Evolutionary conservation across 2,113 vertebrate species (phyloP).

Genomic region (Nesogale talazaci): DNA sequence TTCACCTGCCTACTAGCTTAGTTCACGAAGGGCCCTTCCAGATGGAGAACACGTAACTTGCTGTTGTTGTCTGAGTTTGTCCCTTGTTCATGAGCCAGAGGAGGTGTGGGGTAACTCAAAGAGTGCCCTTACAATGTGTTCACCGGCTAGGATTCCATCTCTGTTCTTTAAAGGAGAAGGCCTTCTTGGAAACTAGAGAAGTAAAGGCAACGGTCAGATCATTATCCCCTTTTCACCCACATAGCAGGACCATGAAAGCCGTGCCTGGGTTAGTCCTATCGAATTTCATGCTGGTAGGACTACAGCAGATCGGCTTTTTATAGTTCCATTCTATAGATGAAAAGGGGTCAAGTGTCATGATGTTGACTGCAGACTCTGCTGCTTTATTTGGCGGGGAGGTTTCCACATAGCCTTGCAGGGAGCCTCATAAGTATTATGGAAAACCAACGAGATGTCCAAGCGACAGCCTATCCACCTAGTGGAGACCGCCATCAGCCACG

Average conservation of each 20-base stretch:
- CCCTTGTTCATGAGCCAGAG: neutral
- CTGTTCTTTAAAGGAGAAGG: neutral
- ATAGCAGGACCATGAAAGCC: neutral
- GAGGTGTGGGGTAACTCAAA: neutral
- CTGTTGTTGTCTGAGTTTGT: neutral
- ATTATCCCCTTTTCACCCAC: neutral
- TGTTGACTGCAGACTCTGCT: neutral
- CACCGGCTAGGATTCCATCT: neutral
- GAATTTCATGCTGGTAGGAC: neutral
- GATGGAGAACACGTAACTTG: neutral
- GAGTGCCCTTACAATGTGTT: neutral
- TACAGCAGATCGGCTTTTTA: conserved; percentile 38
- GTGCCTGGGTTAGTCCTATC: neutral
- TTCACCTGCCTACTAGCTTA: conserved; percentile 26
- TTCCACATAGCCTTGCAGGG: neutral
- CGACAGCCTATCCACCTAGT: neutral
- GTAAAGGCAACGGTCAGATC: neutral
- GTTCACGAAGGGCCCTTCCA: neutral
- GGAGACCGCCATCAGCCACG: neutral
- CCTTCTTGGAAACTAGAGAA: conserved; percentile 58
- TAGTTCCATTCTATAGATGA: neutral
- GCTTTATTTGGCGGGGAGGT: neutral
- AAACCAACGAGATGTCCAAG: neutral
- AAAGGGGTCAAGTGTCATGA: conserved; percentile 20
- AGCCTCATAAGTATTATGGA: neutral